Conservation (phyloP, 2,797 vertebrate species). For the Limnodromus scolopaceus region DNA sequence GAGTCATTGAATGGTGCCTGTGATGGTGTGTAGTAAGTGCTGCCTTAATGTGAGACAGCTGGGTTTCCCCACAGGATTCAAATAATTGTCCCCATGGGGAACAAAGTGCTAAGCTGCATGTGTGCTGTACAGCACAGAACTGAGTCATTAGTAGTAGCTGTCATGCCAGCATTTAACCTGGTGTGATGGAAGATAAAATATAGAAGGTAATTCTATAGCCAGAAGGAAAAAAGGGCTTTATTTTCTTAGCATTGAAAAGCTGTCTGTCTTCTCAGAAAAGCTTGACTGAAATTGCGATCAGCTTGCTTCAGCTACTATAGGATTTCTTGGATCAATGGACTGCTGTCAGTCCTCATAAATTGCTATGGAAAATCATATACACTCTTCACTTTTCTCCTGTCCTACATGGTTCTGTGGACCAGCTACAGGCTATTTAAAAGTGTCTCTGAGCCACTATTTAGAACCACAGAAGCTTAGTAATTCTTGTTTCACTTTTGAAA, state of each 20-base stretch:
- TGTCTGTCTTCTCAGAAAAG: not conserved
- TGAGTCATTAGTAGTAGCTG: not conserved
- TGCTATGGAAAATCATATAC: not conserved
- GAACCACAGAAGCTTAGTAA: not conserved
- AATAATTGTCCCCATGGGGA: not conserved
- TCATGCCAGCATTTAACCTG: not conserved
- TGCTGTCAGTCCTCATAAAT: not conserved
- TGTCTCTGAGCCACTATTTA: not conserved
- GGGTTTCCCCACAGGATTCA: not conserved
- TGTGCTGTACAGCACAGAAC: not conserved
- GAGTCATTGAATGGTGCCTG: not conserved
- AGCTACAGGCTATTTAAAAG: slow-evolving; percentile 5
- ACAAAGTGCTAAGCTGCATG: not conserved
- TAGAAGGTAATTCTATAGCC: not conserved
- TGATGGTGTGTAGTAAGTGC: not conserved
- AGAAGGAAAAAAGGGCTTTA: not conserved
- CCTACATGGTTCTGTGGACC: not conserved
- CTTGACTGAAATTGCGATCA: not conserved
- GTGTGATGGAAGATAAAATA: not conserved
- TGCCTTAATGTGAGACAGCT: not conserved
- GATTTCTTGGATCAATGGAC: not conserved
- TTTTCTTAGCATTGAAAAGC: not conserved
- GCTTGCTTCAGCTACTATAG: not conserved
- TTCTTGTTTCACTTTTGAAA: slow-evolving; percentile 36
- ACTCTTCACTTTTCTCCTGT: not conserved